Conservation (phyloP, 2,797 vertebrate genomes). For the Neomorphus geoffroyi region DNA sequence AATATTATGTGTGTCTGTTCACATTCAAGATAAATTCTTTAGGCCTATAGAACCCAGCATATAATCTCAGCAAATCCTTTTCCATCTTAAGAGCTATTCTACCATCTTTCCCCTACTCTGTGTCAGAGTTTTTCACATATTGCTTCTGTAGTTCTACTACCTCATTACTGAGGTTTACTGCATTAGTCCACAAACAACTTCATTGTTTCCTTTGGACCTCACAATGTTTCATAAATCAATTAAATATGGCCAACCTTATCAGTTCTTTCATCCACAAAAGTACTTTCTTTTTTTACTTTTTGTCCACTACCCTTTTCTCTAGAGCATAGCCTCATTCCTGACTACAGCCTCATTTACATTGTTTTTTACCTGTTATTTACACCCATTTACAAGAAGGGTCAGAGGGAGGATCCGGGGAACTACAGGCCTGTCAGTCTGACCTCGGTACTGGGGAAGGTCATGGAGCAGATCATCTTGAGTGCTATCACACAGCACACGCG, state of each 20-base stretch:
- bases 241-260: neutral
- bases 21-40: neutral
- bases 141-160: neutral
- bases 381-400: too few species aligned
- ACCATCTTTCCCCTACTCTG: neutral
- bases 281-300: accelerated
- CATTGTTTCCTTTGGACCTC: neutral
- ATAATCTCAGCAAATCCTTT: neutral
- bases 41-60: neutral
- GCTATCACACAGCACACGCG: too few species aligned
- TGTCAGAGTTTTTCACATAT: neutral
- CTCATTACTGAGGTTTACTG: neutral
- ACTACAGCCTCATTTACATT: neutral
- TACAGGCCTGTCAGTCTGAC: too few species aligned
- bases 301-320: neutral
- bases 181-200: neutral
- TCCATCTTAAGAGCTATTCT: neutral
- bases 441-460: too few species aligned
- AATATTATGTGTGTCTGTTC: neutral
- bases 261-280: neutral
- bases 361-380: neutral
- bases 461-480: too few species aligned
- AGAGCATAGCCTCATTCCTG: neutral
- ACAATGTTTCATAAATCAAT: neutral
- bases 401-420: too few species aligned